Conservation (phyloP, 2,888 invertebrate species). For the Helobdella robusta region DNA sequence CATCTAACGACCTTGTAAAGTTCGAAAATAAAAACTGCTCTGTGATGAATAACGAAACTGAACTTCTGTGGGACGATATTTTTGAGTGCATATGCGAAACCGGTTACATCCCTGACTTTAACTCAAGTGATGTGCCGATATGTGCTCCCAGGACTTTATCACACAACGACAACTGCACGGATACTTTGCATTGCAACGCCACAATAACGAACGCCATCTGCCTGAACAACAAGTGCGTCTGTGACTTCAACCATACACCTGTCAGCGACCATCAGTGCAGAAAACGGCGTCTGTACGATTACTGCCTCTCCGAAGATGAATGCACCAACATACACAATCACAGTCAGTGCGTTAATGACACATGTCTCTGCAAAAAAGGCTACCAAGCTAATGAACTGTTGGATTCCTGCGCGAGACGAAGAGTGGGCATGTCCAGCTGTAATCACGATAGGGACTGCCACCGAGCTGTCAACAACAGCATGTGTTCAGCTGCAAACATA, state of each 20-base stretch:
- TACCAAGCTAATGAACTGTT: background rate
- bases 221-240: background rate
- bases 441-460: constrained; percentile 21
- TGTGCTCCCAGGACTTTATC: background rate
- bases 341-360: too few relatives aligned
- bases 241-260: background rate
- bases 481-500: background rate
- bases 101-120: background rate
- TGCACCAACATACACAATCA: too few relatives aligned
- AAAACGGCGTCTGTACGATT: background rate
- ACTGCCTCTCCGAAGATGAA: background rate
- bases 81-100: too few relatives aligned
- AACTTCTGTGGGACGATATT: too few relatives aligned
- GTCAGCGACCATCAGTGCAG: background rate
- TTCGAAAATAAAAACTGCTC: too few relatives aligned
- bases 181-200: background rate
- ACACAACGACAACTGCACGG: background rate
- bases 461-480: constrained; percentile 21
- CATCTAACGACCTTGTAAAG: too few relatives aligned
- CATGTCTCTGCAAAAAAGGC: constrained; percentile 19
- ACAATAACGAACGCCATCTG: background rate
- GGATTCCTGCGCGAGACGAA: constrained; percentile 15
- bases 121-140: background rate
- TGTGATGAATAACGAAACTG: too few relatives aligned
- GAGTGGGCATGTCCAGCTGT: constrained; percentile 16